Evolutionary conservation across 2,113 vertebrate genomes (phyloP).

Genomic region (Synchiropus splendidus): DNA sequence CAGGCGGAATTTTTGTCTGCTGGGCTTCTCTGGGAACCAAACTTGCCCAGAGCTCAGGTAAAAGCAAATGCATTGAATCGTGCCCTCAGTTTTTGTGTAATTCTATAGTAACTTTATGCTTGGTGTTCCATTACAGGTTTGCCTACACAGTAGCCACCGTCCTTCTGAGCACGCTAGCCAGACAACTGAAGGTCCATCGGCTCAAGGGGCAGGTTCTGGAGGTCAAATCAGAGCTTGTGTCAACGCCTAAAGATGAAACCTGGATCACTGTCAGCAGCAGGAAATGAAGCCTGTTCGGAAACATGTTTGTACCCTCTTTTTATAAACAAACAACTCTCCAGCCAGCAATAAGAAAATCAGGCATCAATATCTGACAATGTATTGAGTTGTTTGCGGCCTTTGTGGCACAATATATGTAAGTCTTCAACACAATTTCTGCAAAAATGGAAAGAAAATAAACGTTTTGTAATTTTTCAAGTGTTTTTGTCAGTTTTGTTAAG

Average conservation of each 20-base stretch:
- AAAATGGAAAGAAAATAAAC: too few species aligned
- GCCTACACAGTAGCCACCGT: constrained; percentile 82
- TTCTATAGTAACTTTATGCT: too few species aligned
- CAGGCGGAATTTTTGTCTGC: constrained; percentile 76
- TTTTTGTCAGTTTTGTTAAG: too few species aligned
- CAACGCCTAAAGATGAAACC: constrained; percentile 85
- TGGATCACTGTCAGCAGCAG: constrained; percentile 87
- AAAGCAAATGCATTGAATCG: neutral
- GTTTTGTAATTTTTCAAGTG: too few species aligned
- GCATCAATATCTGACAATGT: too few species aligned
- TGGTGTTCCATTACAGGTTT: constrained; percentile 65
- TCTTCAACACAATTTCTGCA: too few species aligned
- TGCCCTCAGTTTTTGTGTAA: too few species aligned
- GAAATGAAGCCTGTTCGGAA: constrained; percentile 41
- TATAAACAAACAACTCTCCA: too few species aligned
- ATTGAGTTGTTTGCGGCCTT: too few species aligned
- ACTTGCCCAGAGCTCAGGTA: constrained; percentile 90
- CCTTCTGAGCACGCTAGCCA: constrained; percentile 77
- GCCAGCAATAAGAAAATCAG: too few species aligned
- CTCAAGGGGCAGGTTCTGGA: constrained; percentile 80
- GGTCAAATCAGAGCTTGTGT: constrained; percentile 85
- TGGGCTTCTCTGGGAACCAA: constrained; percentile 88
- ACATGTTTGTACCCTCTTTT: too few species aligned
- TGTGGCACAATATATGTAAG: too few species aligned
- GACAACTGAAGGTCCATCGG: constrained; percentile 70